A percentile compares a stretch with the other conserved stretches of the same genome.
phyloP scores from a whole-genome alignment of 2,888 invertebrate genomes.

The Hanleya hanleyi region DNA sequence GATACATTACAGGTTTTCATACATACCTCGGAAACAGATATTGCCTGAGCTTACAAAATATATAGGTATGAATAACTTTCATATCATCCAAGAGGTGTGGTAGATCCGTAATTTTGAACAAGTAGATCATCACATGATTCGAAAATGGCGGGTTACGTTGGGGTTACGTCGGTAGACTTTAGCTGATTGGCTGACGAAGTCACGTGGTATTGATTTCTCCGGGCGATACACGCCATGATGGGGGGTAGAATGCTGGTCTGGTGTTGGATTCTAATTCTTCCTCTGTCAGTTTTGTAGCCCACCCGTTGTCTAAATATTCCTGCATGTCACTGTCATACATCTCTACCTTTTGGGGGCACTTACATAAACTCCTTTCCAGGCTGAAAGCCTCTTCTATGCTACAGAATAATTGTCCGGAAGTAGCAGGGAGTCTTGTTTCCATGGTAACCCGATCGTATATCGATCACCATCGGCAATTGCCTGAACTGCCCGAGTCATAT shows the following conservation, averaged over 20 bases:
- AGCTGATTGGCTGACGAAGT: too few species aligned
- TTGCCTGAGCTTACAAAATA: too few species aligned
- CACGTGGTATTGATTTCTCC: too few species aligned
- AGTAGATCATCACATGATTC: too few species aligned
- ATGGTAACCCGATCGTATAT: slow-evolving; percentile 7
- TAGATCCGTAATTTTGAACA: too few species aligned
- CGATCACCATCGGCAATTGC: not conserved
- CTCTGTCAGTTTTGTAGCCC: not conserved
- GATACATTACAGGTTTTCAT: too few species aligned
- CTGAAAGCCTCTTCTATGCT: slow-evolving; percentile 3
- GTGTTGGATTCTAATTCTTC: not conserved
- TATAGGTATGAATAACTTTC: too few species aligned
- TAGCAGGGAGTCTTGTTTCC: slow-evolving; percentile 6
- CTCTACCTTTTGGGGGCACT: not conserved
- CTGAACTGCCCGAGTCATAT: too few species aligned
- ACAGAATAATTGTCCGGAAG: slow-evolving; percentile 11
- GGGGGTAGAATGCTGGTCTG: slow-evolving; percentile 8
- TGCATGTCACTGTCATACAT: slow-evolving; percentile 5
- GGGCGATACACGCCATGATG: slow-evolving; percentile 19
- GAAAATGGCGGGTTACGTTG: too few species aligned
- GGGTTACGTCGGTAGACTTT: too few species aligned
- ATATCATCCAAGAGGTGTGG: too few species aligned
- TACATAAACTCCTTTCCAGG: slow-evolving; percentile 5
- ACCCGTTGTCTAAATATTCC: slow-evolving; percentile 10
- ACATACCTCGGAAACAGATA: too few species aligned